Percentiles rank a stretch among this genome's conserved stretches.
phyloP scores from a whole-genome alignment of 2,113 vertebrate species.

The Nothoprocta pentlandii region DNA sequence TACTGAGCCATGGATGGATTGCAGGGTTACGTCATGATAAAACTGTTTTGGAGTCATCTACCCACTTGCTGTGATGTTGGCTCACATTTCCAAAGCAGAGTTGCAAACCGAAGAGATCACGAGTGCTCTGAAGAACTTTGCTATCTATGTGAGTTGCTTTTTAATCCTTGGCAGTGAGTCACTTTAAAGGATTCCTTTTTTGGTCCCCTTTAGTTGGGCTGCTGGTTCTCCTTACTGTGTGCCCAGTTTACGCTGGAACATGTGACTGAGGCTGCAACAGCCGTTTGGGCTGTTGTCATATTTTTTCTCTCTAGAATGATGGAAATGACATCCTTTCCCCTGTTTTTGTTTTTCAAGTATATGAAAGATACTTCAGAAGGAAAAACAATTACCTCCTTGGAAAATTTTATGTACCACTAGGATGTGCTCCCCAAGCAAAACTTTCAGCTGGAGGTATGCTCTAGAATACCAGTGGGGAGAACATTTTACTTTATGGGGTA shows the following conservation, averaged over 20 bases:
- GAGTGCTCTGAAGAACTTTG: constrained; percentile 5
- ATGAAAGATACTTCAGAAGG: background rate
- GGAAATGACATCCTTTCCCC: background rate
- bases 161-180: background rate
- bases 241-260: background rate
- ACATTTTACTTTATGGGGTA: background rate
- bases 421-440: background rate
- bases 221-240: background rate
- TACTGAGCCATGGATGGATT: constrained; percentile 22
- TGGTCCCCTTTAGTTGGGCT: background rate
- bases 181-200: constrained; percentile 31
- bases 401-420: background rate
- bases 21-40: constrained; percentile 42
- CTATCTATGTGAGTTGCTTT: constrained; percentile 28
- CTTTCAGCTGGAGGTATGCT: background rate
- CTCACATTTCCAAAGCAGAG: constrained; percentile 30
- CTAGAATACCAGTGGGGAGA: background rate
- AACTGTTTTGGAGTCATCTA: constrained; percentile 15
- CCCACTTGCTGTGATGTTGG: constrained; percentile 38
- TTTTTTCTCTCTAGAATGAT: background rate
- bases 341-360: background rate
- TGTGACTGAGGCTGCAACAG: background rate
- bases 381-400: background rate
- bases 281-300: background rate
- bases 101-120: constrained; percentile 1